Evolutionary conservation across 1,140 invertebrate genomes (phyloP), one percentile per base, ranked within the genome.

Genomic region (Heliconius hermathena): DNA sequence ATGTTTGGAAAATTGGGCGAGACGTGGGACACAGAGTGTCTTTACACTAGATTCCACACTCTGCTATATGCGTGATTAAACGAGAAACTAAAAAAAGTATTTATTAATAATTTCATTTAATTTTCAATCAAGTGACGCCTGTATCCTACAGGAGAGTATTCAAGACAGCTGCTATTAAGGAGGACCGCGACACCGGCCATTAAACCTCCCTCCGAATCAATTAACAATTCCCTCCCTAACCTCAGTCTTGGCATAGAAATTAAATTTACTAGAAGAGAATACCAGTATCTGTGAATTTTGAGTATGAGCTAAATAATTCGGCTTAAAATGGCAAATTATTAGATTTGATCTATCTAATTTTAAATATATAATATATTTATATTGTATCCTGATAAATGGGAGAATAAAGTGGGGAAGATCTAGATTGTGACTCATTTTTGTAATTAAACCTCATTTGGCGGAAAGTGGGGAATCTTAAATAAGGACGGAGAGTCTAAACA

Each of bases 151-250:
- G 66, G 33, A 74, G 74, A 60, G 20, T 72, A 76, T 57, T 73
- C 74, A 76, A 76, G 77, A 83, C 79, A 78, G 77, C 74, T 79
- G 77, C 77, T 79, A 81, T 83, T 83, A 83, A 77, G 80, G 80
- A 79, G 79, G 76, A 72, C 74, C 72, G 73, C 76, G 78, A 77
- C 71, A 76, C 82, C 66, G 75, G 75, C 75, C 76, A 84, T 82
- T 82, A 81, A 81, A 77, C 83, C 77, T 49, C 60, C 79, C 73
- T 77, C 71, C 70, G 82, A 85, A 83, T 85, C 84, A 85, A 86
- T 86, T 86, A 86, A 86, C 72, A 80, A 72, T 46, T 11, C n/a
- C 54, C 33, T 76, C 75, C 71, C 71, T 41, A 36, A 38, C 71
- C 71, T 41, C 36, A 29, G 60, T 66, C 60, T 66, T 66, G 3